Evolutionary conservation across 2,113 vertebrate species (phyloP), one percentile per base, ranked within the genome.

Genomic region (Epinephelus moara): DNA sequence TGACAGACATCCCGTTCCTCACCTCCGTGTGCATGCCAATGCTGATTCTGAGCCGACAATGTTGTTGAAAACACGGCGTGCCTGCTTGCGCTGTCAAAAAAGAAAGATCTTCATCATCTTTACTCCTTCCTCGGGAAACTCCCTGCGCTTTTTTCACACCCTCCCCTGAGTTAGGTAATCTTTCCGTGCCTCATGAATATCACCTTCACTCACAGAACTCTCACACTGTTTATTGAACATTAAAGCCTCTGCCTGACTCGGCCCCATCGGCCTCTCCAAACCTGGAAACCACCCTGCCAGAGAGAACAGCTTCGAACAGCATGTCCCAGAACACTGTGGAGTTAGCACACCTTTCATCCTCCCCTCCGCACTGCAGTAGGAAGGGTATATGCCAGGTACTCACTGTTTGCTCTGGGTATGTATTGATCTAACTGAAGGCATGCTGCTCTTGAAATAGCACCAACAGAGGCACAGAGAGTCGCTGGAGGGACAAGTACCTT

Each of bases 371-470:
- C 71, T 93, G 89, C 86, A 90, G 88, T 10, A 81, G 68, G 73
- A 89, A 78, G 69, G 75, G 80, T 69, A 80, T 78, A 66, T 78
- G 72, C 70, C 80, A 62, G 13, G 72, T 60, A 19, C 62, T 75
- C 73, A 55, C 82, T 85, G 89, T 89, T 89, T 72, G 76, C 85
- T 89, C 89, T 56, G 72, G 75, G 61, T 64, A 75, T 85, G 78
- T 94, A 95, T 94, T 86, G 93, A 95, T 95, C 85, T 70, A 70
- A 56, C 72, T 47, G 70, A 62, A 87, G 82, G 86, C 78, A 85
- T 76, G 70, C 88, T 56, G 75, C 69, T 92, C 93, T 92, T 87
- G 91, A 95, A 95, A 94, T 95, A 94, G 93, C 90, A 84, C 80
- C 56, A 72, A 75, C 81, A 83, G 71, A 83, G 69, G 70, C 42